phyloP scores from a whole-genome alignment of 2,797 vertebrate species.

The Pseudomugil gertrudae region DNA sequence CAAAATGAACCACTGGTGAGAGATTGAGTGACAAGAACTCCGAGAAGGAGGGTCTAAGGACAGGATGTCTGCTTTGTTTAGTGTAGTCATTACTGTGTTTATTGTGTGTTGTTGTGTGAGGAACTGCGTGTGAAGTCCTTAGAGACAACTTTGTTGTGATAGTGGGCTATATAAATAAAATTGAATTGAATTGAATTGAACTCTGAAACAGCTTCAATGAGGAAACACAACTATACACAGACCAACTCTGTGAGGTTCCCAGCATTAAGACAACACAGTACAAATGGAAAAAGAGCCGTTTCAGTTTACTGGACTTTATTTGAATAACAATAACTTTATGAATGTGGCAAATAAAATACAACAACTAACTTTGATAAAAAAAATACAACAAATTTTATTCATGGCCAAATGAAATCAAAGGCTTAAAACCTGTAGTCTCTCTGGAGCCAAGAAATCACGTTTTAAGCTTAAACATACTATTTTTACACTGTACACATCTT shows the following conservation, averaged over 20 bases:
- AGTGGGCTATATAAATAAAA: no score
- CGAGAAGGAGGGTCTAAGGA: no score
- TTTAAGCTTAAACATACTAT: conserved; percentile 1
- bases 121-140: no score
- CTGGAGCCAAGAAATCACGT: background rate
- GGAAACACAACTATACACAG: conserved; percentile 13
- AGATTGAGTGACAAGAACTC: conserved; percentile 63
- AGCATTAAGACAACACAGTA: background rate
- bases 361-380: background rate
- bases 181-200: no score
- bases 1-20: conserved; percentile 61
- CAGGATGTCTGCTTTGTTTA: no score
- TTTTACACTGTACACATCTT: conserved; percentile 17
- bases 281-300: conserved; percentile 13
- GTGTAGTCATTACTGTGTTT: no score
- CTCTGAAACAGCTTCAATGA: conserved; percentile 45
- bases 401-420: no score
- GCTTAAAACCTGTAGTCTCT: background rate
- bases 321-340: conserved; percentile 12
- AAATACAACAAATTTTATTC: no score
- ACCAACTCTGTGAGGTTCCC: conserved; percentile 23
- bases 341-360: conserved; percentile 10
- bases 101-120: no score
- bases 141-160: no score
- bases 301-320: conserved; percentile 4